Base-by-base conservation (phyloP, 2,113 vertebrate genomes). In the Coreoperca whiteheadi region DNA sequence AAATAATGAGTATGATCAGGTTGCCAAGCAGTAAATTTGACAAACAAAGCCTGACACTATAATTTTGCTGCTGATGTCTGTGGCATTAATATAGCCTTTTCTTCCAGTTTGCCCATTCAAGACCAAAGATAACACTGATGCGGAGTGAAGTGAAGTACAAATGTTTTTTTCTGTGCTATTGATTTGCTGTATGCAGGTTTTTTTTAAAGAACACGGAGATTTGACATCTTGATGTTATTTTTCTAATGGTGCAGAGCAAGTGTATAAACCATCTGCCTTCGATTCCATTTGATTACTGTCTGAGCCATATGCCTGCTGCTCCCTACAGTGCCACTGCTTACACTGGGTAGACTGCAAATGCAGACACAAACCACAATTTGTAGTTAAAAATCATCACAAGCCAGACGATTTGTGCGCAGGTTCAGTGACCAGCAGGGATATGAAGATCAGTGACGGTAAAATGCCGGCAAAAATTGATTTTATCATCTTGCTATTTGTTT, bases 191-290 rank as follows among this genome's bases (percentile, higher is more conserved):
- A 8, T n/a, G 2, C 0, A 4, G 0, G 20, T 15, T 72, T 32
- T 15, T 30, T 51, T 60, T 12, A 48, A 48, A 64, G 21, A 71
- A 28, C 2, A n/a, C 9, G 6, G n/a, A 59, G 10, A 23, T 75
- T 18, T 30, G 41, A 63, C 65, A 60, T 21, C 46, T 64, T 69
- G 41, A 79, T 82, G 77, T 7, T 85, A 61, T 83, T 81, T 81
- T 39, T 54, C 28, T 63, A 56, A 54, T 21, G n/a, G 30, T 18
- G 34, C 68, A 69, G 34, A 57, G n/a, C 1, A 28, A 20, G 28
- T 8, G 72, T 71, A 18, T 63, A 14, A 81, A 53, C 15, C 56
- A 34, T 16, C 1, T 5, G 69, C 32, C 34, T 9, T 51, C 8
- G 57, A 54, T 53, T 79, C 25, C 30, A 39, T 72, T 65, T 63